These are phyloP conservation scores for Myotis lucifugus DNA, from an alignment of 2,113 vertebrate genomes.

Conservation along the genomic window DNA sequence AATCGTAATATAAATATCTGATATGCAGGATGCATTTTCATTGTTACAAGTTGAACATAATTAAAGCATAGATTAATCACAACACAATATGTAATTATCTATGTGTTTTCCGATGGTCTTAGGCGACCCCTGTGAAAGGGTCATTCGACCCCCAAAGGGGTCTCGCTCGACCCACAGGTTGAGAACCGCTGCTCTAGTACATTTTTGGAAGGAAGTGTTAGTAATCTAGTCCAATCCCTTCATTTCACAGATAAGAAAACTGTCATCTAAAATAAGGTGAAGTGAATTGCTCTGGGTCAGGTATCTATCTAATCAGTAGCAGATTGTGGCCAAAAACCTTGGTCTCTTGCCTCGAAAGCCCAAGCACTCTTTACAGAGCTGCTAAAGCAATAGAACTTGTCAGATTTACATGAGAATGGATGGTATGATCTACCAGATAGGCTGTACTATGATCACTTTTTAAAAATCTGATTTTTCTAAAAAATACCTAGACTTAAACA, in stretches of 20 bases:
- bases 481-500: neutral
- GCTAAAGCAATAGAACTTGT: neutral
- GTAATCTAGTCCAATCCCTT: constrained; percentile 63
- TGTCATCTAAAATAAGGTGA: constrained; percentile 44
- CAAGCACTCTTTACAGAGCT: constrained; percentile 14
- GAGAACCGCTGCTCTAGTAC: neutral
- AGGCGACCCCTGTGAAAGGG: too few relatives aligned
- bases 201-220: constrained; percentile 32
- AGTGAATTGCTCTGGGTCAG: constrained; percentile 12
- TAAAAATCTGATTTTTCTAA: constrained; percentile 1
- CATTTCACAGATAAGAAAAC: constrained; percentile 60
- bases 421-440: neutral
- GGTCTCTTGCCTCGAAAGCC: neutral
- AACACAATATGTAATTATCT: too few relatives aligned
- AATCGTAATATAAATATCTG: too few relatives aligned
- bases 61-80: too few relatives aligned
- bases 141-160: too few relatives aligned
- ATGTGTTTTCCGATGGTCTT: too few relatives aligned
- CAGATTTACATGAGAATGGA: neutral
- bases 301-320: constrained; percentile 35
- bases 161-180: too few relatives aligned
- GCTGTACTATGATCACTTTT: neutral
- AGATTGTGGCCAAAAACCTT: neutral
- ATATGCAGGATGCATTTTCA: too few relatives aligned
- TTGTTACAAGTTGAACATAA: too few relatives aligned